Base-by-base conservation (phyloP, 1,140 invertebrate species). In the Spodoptera frugiperda region DNA sequence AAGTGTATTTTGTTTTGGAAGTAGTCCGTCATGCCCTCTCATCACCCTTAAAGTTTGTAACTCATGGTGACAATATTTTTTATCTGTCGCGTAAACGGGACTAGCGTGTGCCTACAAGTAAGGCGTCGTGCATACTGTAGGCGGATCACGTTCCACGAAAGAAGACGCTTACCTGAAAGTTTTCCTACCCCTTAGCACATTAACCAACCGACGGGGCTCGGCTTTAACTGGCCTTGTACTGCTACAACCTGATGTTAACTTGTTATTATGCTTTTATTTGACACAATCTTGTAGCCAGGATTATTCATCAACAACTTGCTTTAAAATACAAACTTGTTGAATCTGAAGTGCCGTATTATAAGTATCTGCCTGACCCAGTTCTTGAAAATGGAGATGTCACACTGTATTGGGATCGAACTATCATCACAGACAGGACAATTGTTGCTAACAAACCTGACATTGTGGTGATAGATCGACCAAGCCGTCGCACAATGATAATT, bases 161-260 rank as follows among this genome's bases (percentile, higher is more conserved):
- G 92, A 91, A 93, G 90, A 90, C 88, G 92, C 91, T 91, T 90
- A 92, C 90, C 90, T 92, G 89, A 90, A 92, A 91, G 87, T 92
- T 93, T 92, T 87, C 89, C 84, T 87, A 89, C 85, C 87, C 89
- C 86, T 93, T 89, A 90, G 86, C 90, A 87, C 91, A 91, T 93
- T 93, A 93, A 89, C 90, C 78, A 85, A 86, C 86, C 78, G 76
- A 76, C 76, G 74, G 21, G 25, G 15, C 59, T 72, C 53, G 80
- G 53, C 78, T 77, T 81, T 80, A 82, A 82, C 78, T 71, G 72
- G 48, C 51, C 59, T 65, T 53, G 63, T 77, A 68, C 67, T 75
- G 78, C 78, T 75, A 78, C 59, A 30, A 67, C 73, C 79, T 80
- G 78, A 78, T 79, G 80, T 82, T 79, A 82, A 82, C 51, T 78